Base-by-base conservation (phyloP, 1,140 invertebrate genomes). In the Alviniconcha marisindica region DNA sequence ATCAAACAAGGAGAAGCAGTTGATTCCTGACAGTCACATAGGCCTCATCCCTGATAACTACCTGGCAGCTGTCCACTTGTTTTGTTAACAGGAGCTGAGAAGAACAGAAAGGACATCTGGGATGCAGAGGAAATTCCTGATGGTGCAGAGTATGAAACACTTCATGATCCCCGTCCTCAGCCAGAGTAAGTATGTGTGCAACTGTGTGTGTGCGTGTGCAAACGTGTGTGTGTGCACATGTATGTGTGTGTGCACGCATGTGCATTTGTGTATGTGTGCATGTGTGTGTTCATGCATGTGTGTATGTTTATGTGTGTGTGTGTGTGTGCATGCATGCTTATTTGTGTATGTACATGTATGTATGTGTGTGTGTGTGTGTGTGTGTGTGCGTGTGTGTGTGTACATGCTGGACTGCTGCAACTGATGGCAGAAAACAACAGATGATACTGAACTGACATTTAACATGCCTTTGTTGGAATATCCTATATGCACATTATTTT, bases 81-180 rank as follows among this genome's bases (percentile, higher is more conserved):
- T 38, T 66, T 60, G 28, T 36, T 54, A 21, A 77, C 86, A 80
- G 63, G 31, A 54, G 78, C 73, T 73, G 83, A 84, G 36, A 89
- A 88, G 56, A 86, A 90, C 73, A 82, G 77, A 83, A 93, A 94
- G 83, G 93, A 94, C 87, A 95, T 95, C 88, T 95, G 95, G 95
- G 92, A 94, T 86, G 87, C 93, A 2, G 93, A 94, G 28, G 95
- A 95, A 89, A 91, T 94, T 24, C 87, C 86, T n/a, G 92, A 92
- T 60, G 92, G 92, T 56, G 91, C 93, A 77, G 91, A 94, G 80
- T 93, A 85, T 90, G 92, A 93, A 48, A 95, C 95, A 89, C 86
- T 94, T 14, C 87, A 91, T 88, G 96, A 96, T 87, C 95, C 95
- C 2, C 93, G 96, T 73, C 95, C 95, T 88, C 94, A 94, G 56